phyloP scores from a whole-genome alignment of 2,797 vertebrate species.

The Lepilemur ruficaudatus region DNA sequence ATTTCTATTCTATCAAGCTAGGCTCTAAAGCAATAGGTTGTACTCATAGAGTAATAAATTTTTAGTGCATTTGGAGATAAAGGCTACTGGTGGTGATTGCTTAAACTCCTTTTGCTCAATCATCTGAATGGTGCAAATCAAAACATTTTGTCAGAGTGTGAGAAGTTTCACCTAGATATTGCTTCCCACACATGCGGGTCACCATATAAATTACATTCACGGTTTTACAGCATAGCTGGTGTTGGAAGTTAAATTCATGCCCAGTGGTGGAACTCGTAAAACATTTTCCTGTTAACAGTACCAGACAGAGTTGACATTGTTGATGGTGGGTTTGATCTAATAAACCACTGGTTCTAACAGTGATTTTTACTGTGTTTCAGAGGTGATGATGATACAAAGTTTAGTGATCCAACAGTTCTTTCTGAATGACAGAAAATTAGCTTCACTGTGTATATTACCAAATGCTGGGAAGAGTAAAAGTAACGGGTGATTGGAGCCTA shows the following conservation, averaged over 20 bases:
- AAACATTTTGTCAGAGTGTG: conserved; percentile 83
- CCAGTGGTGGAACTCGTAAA: conserved; percentile 82
- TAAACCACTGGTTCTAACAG: conserved; percentile 81
- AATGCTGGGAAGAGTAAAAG: conserved; percentile 42
- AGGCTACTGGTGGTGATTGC: conserved; percentile 79
- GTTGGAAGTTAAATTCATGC: conserved; percentile 84
- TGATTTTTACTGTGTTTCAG: conserved; percentile 81
- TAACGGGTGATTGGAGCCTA: conserved; percentile 52
- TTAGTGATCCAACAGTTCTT: conserved; percentile 78
- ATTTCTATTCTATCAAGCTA: conserved; percentile 77
- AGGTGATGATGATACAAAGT: conserved; percentile 77
- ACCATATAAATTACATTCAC: conserved; percentile 79
- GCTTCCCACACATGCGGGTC: conserved; percentile 76
- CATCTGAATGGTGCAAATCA: conserved; percentile 83
- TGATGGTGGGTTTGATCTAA: conserved; percentile 82
- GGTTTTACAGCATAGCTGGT: conserved; percentile 75
- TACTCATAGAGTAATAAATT: conserved; percentile 72
- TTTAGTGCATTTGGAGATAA: conserved; percentile 79
- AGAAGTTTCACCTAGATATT: conserved; percentile 81
- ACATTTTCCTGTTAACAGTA: conserved; percentile 81
- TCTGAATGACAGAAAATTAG: conserved; percentile 80
- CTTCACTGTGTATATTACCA: conserved; percentile 66
- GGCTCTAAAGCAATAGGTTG: conserved; percentile 76
- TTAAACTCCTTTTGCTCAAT: conserved; percentile 82
- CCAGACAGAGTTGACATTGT: conserved; percentile 79